Evolutionary conservation across 2,113 vertebrate species (phyloP).

Genomic region (Erythrocercus mccallii): DNA sequence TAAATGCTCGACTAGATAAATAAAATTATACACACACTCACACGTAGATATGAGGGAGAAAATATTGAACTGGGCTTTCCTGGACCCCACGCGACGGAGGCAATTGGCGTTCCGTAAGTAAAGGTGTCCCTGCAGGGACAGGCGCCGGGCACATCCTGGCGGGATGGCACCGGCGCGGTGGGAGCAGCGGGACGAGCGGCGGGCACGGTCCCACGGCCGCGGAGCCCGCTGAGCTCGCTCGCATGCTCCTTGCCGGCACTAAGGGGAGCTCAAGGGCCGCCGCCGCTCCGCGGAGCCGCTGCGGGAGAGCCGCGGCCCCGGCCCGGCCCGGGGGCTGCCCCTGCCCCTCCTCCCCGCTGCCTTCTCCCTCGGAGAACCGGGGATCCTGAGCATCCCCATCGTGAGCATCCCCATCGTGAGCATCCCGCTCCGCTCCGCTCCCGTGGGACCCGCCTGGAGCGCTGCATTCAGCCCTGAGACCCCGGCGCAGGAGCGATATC

Average conservation of each 20-base stretch:
- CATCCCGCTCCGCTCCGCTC: background rate
- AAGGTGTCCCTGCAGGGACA: background rate
- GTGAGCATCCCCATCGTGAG: too few species aligned
- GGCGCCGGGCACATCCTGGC: accelerated
- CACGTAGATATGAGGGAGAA: constrained; percentile 46
- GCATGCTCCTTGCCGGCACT: background rate
- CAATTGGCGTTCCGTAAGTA: constrained; percentile 68
- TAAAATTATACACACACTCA: background rate
- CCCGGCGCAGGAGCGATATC: accelerated
- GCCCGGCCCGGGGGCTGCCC: background rate
- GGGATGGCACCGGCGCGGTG: background rate
- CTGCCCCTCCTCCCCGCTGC: too few species aligned
- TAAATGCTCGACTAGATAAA: background rate
- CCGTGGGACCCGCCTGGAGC: accelerated
- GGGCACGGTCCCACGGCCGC: background rate
- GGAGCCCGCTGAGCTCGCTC: accelerated
- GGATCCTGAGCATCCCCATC: accelerated
- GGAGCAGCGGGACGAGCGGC: too few species aligned
- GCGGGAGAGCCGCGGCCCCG: background rate
- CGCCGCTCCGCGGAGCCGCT: background rate
- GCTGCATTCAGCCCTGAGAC: accelerated
- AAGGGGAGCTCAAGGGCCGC: constrained; percentile 60
- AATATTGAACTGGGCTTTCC: constrained; percentile 59
- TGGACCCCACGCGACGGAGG: constrained; percentile 44
- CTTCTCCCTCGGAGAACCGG: accelerated